These are phyloP conservation scores for Octodon degus DNA, from an alignment of 2,113 vertebrate species.

Conservation along the genomic window DNA sequence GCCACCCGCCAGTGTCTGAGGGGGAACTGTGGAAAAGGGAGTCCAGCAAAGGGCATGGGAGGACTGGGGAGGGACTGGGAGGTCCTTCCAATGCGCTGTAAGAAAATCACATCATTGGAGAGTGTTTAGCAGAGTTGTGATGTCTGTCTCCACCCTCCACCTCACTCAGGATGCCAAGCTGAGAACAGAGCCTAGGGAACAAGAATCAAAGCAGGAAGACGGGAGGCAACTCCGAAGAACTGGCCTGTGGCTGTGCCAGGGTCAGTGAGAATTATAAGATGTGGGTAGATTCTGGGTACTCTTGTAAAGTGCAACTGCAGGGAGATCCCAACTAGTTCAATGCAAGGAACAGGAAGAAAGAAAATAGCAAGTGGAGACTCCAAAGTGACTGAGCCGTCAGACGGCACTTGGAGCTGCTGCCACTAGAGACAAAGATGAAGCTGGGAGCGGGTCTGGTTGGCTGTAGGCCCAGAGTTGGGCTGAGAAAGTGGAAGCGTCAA, in stretches of 20 bases:
- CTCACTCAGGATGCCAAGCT: not conserved
- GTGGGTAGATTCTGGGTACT: not conserved
- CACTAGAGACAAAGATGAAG: not conserved
- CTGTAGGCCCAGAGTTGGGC: not conserved
- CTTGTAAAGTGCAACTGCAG: not conserved
- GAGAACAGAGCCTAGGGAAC: not conserved
- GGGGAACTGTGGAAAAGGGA: not conserved
- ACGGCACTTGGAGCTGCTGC: not conserved
- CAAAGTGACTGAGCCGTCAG: not conserved
- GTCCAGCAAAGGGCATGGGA: not conserved
- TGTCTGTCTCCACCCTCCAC: not conserved
- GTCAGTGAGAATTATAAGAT: not conserved
- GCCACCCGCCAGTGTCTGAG: not conserved
- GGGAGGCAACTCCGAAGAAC: not conserved
- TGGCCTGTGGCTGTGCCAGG: not conserved
- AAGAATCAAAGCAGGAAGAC: not conserved
- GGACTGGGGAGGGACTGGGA: not conserved
- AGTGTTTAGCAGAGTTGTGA: not conserved
- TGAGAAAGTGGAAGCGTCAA: not conserved
- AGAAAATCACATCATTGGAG: not conserved
- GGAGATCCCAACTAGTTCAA: not conserved
- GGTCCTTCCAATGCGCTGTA: accelerated
- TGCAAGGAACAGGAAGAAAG: not conserved
- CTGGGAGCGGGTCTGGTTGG: not conserved
- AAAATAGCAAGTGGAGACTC: not conserved